Evolutionary conservation across 2,797 vertebrate species (phyloP).

Genomic region (Podarcis siculus): DNA sequence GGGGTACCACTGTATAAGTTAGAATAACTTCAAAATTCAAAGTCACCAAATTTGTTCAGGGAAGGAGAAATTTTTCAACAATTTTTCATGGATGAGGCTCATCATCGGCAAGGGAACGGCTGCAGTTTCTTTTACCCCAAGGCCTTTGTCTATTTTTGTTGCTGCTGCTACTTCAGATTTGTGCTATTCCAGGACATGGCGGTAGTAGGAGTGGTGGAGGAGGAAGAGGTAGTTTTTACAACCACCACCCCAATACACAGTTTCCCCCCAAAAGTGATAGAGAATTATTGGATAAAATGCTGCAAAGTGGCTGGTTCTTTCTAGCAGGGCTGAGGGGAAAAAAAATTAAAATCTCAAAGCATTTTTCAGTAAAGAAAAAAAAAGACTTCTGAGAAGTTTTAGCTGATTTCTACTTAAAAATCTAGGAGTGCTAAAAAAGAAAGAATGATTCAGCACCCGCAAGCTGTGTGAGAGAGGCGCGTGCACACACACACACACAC

Average conservation of each 20-base stretch:
- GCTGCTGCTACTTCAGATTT: neutral
- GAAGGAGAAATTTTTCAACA: no score
- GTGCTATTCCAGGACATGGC: neutral
- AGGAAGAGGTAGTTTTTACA: no score
- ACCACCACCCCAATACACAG: no score
- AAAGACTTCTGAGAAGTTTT: neutral
- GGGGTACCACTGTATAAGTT: no score
- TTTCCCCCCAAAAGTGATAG: neutral
- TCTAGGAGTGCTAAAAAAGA: neutral
- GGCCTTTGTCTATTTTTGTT: no score
- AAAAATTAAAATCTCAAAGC: neutral
- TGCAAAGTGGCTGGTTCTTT: neutral
- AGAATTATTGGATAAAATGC: neutral
- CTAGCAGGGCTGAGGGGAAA: neutral
- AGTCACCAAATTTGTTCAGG: no score
- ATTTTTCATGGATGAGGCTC: no score
- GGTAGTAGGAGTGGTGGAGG: neutral
- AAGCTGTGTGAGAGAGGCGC: constrained; percentile 2
- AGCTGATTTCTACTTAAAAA: neutral
- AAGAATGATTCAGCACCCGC: neutral
- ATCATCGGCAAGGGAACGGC: no score
- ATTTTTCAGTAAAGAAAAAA: neutral
- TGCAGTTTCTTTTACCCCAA: no score
- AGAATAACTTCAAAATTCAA: no score
- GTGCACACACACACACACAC: no score